Evolutionary conservation across 2,113 vertebrate species (phyloP).

Genomic region (Porphyrio hochstetteri): DNA sequence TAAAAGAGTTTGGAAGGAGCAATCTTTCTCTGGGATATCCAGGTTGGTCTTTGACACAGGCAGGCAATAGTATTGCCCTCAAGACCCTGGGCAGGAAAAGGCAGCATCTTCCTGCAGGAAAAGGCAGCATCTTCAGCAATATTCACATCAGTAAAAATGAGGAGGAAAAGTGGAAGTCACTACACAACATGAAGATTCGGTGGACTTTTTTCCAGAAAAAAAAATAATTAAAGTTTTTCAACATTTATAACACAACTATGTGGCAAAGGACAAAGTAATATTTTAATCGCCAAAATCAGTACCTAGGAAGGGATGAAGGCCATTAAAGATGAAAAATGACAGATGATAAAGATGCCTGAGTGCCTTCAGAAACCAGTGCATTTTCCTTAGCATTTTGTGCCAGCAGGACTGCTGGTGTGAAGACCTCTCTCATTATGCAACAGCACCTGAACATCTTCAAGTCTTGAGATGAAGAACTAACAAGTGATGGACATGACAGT

Average conservation of each 20-base stretch:
- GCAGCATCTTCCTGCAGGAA: background rate
- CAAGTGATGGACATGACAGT: background rate
- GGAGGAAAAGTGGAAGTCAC: background rate
- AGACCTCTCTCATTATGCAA: background rate
- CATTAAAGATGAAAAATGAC: background rate
- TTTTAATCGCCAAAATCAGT: background rate
- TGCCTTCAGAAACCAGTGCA: background rate
- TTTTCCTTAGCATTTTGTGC: background rate
- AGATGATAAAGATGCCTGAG: background rate
- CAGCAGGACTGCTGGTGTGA: background rate
- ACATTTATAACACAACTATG: background rate
- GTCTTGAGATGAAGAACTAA: background rate
- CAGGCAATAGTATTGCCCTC: background rate
- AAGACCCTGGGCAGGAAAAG: background rate
- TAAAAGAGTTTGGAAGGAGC: conserved; percentile 25
- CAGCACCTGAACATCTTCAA: background rate
- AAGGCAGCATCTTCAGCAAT: background rate
- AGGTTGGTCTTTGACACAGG: background rate
- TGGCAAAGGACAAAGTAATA: background rate
- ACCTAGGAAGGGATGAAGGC: background rate
- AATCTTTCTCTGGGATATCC: background rate
- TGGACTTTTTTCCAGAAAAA: background rate
- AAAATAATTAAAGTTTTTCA: too few species aligned
- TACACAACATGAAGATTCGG: background rate
- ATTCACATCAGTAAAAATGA: background rate